Evolutionary conservation across 2,888 invertebrate genomes (phyloP), one percentile per base, ranked within the genome.

Genomic region (Tachystola acroxantha): DNA sequence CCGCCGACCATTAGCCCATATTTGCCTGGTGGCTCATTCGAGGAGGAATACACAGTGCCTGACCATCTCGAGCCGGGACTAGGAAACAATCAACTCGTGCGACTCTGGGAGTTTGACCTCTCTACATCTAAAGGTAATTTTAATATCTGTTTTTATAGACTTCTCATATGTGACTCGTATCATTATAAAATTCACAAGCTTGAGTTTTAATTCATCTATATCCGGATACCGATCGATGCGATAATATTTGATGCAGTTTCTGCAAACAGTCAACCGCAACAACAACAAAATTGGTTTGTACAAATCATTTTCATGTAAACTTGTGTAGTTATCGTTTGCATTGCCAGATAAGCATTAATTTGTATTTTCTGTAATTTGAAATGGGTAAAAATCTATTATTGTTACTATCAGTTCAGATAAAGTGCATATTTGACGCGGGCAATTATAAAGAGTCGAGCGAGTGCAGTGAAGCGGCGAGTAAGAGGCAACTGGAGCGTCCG

Each of bases 61-160:
- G 93, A 94, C 48, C 89, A 94, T 65, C 86, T 96, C 36, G 94
- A 96, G 76, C 96, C 97, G 1, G 97, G 97, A 7, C 84, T 98
- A 39, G 95, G 95, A 64, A 94, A 94, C 60, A 91, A 91, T 44
- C 95, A 95, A 69, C 88, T 94, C 24, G 92, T 94, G 16, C 89
- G 94, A 35, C 87, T 96, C 36, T 89, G 94, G 58, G 94, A 93
- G 44, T 84, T 93, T 43, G 93, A 93, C 49, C 79, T 94, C 42
- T 91, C 88, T 42, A 82, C 85, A 27, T 73, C 79, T 33, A 74
- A 72, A 74, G 78, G 81, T 79, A 64, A 62, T 40, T 54, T 37
- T 12, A 20, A 11, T 9, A 32, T 3, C 22, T 32, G 2, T 13
- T 7, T 22, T 22, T 32, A 9, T 13, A 16, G 22, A 11, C 2